Percentiles rank a stretch among this genome's conserved stretches.
Evolutionary conservation across 2,888 invertebrate species (phyloP).

Genomic region (Rhaphigaster nebulosa): DNA sequence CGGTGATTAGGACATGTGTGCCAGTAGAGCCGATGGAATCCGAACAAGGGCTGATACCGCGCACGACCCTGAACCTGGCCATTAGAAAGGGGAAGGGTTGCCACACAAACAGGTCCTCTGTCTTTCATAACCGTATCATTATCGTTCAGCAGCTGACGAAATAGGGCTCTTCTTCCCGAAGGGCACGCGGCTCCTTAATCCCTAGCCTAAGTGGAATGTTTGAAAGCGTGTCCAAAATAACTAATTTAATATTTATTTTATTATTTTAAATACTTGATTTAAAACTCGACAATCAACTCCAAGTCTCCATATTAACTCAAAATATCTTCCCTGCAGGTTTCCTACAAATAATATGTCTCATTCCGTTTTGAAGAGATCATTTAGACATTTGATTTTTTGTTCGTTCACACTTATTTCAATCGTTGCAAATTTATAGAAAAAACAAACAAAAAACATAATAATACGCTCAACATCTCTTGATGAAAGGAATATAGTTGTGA

Average conservation of each 20-base stretch:
- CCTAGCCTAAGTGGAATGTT: neutral
- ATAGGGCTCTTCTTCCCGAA: neutral
- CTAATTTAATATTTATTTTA: neutral
- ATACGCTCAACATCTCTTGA: neutral
- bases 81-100: conserved; percentile 48
- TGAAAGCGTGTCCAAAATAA: neutral
- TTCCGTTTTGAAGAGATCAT: no score
- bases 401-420: no score
- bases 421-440: no score
- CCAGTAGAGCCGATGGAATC: neutral
- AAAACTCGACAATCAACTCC: neutral
- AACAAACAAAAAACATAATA: no score
- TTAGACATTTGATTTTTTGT: no score
- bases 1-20: neutral
- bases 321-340: no score
- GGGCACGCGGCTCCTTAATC: neutral
- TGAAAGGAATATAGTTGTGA: neutral
- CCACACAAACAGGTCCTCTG: conserved; percentile 31
- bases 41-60: neutral
- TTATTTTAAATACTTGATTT: no score
- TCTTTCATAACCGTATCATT: conserved; percentile 40
- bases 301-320: neutral
- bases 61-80: conserved; percentile 37
- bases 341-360: no score
- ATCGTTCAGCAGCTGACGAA: neutral